phyloP scores from a whole-genome alignment of 2,113 vertebrate species.

The Empidonax alnorum region DNA sequence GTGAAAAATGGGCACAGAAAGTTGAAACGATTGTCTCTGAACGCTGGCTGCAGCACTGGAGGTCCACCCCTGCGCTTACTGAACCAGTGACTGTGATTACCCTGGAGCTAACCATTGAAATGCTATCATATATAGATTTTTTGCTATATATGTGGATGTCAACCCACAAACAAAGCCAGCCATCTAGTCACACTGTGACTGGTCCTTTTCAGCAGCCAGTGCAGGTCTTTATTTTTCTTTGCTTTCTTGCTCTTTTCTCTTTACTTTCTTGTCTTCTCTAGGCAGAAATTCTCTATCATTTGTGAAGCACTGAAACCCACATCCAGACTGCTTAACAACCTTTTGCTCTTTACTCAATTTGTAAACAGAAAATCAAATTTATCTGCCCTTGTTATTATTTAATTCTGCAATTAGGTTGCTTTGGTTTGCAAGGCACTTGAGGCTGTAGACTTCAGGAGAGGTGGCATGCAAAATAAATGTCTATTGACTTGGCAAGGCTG shows the following conservation, averaged over 20 bases:
- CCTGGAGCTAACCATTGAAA: background rate
- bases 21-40: background rate
- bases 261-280: background rate
- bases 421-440: slow-evolving; percentile 4
- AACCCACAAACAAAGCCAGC: background rate
- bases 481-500: slow-evolving; percentile 8
- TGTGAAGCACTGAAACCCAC: background rate
- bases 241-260: background rate
- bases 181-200: background rate
- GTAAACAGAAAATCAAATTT: background rate
- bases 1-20: background rate
- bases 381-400: slow-evolving; percentile 28
- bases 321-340: background rate
- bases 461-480: background rate
- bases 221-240: background rate
- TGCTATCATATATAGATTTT: background rate
- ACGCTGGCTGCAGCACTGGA: background rate
- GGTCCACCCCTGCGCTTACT: background rate
- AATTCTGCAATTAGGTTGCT: slow-evolving; percentile 25
- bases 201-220: background rate
- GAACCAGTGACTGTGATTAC: background rate
- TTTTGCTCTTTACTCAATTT: background rate
- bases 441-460: background rate
- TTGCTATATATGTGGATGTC: background rate
- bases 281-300: background rate